These are phyloP conservation scores for Amblyjoppa fuscipennis DNA, from an alignment of 2,888 invertebrate species.

Conservation along the genomic window DNA sequence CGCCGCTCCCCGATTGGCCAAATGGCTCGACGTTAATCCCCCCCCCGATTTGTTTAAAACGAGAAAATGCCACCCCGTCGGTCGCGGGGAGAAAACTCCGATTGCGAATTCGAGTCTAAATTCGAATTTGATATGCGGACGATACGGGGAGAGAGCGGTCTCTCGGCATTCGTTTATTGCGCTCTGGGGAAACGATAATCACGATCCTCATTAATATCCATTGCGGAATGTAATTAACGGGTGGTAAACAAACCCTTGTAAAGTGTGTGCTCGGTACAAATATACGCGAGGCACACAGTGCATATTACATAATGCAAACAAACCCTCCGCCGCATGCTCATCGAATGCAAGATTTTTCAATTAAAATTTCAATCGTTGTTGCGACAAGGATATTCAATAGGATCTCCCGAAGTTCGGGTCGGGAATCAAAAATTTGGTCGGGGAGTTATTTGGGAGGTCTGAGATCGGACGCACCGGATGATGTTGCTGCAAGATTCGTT, in stretches of 20 bases:
- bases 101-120: slow-evolving; percentile 19
- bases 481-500: too few relatives aligned
- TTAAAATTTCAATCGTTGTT: background rate
- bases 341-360: background rate
- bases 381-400: too few relatives aligned
- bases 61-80: slow-evolving; percentile 17
- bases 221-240: slow-evolving; percentile 1
- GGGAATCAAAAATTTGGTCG: too few relatives aligned
- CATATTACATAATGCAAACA: background rate
- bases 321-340: too few relatives aligned
- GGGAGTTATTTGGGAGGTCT: too few relatives aligned
- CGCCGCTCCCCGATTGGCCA: slow-evolving; percentile 39
- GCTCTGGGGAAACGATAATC: background rate
- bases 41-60: slow-evolving; percentile 59
- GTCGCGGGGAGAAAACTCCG: slow-evolving; percentile 6
- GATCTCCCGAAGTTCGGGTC: too few relatives aligned
- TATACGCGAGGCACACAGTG: background rate
- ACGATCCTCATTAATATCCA: slow-evolving; percentile 6
- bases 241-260: background rate
- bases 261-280: background rate
- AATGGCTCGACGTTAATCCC: slow-evolving; percentile 65
- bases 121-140: slow-evolving; percentile 49
- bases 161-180: background rate
- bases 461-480: too few relatives aligned
- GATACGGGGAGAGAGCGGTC: background rate